phyloP scores from a whole-genome alignment of 2,888 invertebrate genomes.

The Copidosoma aretas region DNA sequence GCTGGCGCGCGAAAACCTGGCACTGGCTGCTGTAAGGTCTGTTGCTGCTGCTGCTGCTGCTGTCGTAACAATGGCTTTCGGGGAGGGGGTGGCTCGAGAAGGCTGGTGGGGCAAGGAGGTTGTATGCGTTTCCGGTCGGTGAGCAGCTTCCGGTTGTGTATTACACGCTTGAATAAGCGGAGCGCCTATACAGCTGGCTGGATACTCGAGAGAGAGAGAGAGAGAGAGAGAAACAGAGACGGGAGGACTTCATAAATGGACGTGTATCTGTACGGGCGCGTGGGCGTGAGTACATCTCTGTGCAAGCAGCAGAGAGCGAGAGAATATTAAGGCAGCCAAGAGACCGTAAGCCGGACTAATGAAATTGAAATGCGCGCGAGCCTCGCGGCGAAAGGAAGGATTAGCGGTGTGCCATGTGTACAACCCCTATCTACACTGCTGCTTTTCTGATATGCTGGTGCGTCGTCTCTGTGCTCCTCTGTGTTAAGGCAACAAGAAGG shows the following conservation, averaged over 20 bases:
- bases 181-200: slow-evolving; percentile 30
- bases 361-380: slow-evolving; percentile 58
- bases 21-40: not conserved
- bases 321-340: slow-evolving; percentile 44
- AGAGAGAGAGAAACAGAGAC: too few species aligned
- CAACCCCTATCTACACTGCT: too few species aligned
- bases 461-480: not conserved
- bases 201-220: too few species aligned
- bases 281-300: too few species aligned
- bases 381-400: slow-evolving; percentile 51
- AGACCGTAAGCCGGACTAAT: slow-evolving; percentile 53
- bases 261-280: too few species aligned
- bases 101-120: slow-evolving; percentile 37
- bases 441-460: not conserved
- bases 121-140: slow-evolving; percentile 60
- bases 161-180: slow-evolving; percentile 61
- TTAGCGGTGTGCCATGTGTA: slow-evolving; percentile 43
- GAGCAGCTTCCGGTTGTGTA: slow-evolving; percentile 62
- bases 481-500: too few species aligned
- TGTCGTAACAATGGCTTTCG: slow-evolving; percentile 22
- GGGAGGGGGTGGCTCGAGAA: slow-evolving; percentile 34
- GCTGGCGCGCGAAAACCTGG: slow-evolving; percentile 27
- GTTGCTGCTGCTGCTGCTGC: not conserved
- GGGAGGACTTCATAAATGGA: too few species aligned
- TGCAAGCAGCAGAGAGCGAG: slow-evolving; percentile 24